Conservation (phyloP, 2,888 invertebrate genomes). For the Caenorhabditis afra region DNA sequence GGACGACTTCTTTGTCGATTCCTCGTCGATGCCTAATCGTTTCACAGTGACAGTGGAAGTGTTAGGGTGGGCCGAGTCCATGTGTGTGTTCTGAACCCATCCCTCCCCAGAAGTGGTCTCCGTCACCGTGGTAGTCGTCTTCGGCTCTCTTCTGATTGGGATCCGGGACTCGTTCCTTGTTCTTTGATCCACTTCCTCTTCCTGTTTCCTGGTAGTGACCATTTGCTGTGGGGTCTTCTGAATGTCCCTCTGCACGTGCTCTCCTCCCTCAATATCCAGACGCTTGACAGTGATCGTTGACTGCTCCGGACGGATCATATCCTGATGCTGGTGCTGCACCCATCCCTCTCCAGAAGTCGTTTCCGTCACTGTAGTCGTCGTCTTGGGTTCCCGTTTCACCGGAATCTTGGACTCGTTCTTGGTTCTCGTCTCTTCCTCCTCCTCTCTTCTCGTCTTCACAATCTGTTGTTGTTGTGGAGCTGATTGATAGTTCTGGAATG, state of each 20-base stretch:
- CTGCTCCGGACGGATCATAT: constrained; percentile 39
- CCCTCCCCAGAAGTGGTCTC: constrained; percentile 55
- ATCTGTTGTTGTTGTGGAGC: constrained; percentile 31
- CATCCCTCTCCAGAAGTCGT: constrained; percentile 62
- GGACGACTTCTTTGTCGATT: constrained; percentile 23
- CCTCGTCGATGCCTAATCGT: constrained; percentile 54
- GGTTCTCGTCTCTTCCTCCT: constrained; percentile 43
- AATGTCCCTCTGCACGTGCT: constrained; percentile 1
- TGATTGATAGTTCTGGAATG: constrained; percentile 11
- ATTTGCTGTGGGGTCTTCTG: constrained; percentile 15
- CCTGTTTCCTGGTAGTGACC: constrained; percentile 14
- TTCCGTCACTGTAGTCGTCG: constrained; percentile 45
- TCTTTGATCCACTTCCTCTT: constrained; percentile 28
- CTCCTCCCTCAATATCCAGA: constrained; percentile 46
- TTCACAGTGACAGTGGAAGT: constrained; percentile 30
- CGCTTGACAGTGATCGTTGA: constrained; percentile 47
- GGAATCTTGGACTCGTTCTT: constrained; percentile 53
- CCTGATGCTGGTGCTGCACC: constrained; percentile 53
- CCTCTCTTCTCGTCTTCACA: constrained; percentile 16
- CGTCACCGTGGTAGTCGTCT: constrained; percentile 51
- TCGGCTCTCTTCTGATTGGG: constrained; percentile 46
- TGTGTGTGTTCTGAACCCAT: constrained; percentile 57
- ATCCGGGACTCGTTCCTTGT: constrained; percentile 43
- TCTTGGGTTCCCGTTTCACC: constrained; percentile 52
- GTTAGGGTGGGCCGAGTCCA: constrained; percentile 26